Conservation (phyloP, 2,797 vertebrate genomes). For the Aplochiton taeniatus region DNA sequence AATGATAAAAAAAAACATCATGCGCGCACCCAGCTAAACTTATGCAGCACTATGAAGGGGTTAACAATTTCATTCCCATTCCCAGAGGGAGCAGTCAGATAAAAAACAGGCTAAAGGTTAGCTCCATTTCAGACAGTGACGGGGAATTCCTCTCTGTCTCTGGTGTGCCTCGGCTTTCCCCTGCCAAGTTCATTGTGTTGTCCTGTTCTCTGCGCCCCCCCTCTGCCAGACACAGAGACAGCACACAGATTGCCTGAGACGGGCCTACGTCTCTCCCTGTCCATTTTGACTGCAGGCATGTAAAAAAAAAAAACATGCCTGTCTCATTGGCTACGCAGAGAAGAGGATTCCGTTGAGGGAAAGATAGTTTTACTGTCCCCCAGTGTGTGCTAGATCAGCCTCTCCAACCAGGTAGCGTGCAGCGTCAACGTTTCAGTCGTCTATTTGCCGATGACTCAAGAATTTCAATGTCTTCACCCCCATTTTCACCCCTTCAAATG, state of each 20-base stretch:
- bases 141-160: constrained; percentile 71
- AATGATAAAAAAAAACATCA: not conserved
- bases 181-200: constrained; percentile 48
- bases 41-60: constrained; percentile 41
- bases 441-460: not conserved
- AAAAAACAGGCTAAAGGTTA: constrained; percentile 59
- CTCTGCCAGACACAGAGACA: constrained; percentile 27
- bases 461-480: constrained; percentile 17
- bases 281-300: not conserved
- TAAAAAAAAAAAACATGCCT: not conserved
- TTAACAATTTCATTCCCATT: constrained; percentile 65
- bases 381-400: constrained; percentile 22
- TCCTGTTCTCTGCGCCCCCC: not conserved
- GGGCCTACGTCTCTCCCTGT: not conserved
- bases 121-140: constrained; percentile 54
- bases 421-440: constrained; percentile 7
- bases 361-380: constrained; percentile 16
- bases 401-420: constrained; percentile 13
- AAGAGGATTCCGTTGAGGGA: constrained; percentile 22
- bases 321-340: not conserved
- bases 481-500: constrained; percentile 1
- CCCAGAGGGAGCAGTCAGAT: constrained; percentile 44
- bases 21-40: not conserved
- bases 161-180: constrained; percentile 34
- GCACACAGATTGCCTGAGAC: not conserved